Evolutionary conservation across 1,140 invertebrate genomes (phyloP).

Genomic region (Marisa cornuarietis): DNA sequence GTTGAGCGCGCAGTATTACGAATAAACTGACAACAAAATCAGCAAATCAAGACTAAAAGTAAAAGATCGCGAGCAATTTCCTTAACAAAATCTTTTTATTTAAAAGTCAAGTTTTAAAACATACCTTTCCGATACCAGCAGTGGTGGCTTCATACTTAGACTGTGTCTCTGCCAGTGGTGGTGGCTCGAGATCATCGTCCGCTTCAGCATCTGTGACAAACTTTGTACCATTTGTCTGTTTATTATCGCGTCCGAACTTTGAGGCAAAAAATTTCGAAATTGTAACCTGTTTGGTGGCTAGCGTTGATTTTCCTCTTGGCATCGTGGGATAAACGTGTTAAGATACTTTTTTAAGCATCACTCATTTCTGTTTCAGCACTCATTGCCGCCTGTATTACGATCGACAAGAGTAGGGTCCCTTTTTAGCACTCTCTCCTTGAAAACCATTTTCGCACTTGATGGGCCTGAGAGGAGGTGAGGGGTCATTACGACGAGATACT

Average conservation of each 20-base stretch:
- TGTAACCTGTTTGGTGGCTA: constrained; percentile 19
- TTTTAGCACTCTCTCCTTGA: too few relatives aligned
- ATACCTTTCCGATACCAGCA: too few relatives aligned
- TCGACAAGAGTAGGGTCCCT: too few relatives aligned
- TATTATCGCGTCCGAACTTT: background rate
- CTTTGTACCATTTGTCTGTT: background rate
- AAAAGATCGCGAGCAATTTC: too few relatives aligned
- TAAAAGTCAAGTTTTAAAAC: background rate
- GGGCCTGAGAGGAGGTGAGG: too few relatives aligned
- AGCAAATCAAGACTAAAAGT: too few relatives aligned
- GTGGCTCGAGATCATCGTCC: background rate
- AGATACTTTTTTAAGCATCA: background rate
- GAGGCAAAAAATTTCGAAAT: constrained; percentile 31
- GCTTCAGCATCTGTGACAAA: constrained; percentile 12
- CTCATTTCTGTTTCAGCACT: background rate
- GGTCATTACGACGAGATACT: too few relatives aligned
- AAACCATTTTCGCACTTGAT: too few relatives aligned
- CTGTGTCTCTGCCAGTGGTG: background rate
- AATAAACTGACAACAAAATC: too few relatives aligned
- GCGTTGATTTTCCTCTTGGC: constrained; percentile 13
- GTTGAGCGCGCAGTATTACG: too few relatives aligned
- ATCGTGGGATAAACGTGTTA: background rate
- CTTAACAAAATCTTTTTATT: background rate
- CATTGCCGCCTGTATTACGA: too few relatives aligned
- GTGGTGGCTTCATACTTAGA: background rate